A percentile compares a stretch with the other conserved stretches of the same genome.
phyloP scores from a whole-genome alignment of 37 sponge, comb jelly and placozoan genomes.

The Bolinopsis microptera region DNA sequence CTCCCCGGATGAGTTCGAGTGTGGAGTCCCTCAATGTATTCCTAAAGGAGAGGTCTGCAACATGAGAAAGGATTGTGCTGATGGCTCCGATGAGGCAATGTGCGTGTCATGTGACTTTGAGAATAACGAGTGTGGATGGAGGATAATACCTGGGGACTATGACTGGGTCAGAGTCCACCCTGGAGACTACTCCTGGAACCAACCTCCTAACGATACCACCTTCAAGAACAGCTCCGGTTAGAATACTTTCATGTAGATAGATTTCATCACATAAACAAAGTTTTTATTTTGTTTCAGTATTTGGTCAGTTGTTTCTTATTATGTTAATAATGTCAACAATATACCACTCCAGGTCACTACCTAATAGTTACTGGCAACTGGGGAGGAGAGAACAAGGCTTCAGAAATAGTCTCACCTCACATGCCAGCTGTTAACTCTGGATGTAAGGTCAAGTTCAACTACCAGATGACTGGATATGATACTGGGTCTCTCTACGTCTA shows the following conservation, averaged over 20 bases:
- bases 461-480: constrained; percentile 46
- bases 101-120: constrained; percentile 65
- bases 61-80: constrained; percentile 58
- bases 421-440: constrained; percentile 6
- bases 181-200: not conserved
- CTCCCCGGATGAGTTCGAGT: constrained; percentile 55
- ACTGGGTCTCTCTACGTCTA: not conserved
- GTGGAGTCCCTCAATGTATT: constrained; percentile 58
- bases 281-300: no score
- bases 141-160: not conserved
- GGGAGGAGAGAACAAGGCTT: not conserved
- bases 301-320: no score
- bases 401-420: not conserved
- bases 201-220: constrained; percentile 55
- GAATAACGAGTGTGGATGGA: constrained; percentile 59
- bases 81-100: constrained; percentile 55
- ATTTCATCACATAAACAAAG: no score
- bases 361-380: not conserved
- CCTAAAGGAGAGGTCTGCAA: constrained; percentile 54
- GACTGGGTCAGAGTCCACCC: constrained; percentile 21
- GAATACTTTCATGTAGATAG: no score
- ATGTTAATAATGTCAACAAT: no score
- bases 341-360: not conserved
- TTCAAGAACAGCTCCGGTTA: not conserved
- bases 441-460: constrained; percentile 50